phyloP scores from a whole-genome alignment of 2,797 vertebrate species.

The Lacerta bilineata region DNA sequence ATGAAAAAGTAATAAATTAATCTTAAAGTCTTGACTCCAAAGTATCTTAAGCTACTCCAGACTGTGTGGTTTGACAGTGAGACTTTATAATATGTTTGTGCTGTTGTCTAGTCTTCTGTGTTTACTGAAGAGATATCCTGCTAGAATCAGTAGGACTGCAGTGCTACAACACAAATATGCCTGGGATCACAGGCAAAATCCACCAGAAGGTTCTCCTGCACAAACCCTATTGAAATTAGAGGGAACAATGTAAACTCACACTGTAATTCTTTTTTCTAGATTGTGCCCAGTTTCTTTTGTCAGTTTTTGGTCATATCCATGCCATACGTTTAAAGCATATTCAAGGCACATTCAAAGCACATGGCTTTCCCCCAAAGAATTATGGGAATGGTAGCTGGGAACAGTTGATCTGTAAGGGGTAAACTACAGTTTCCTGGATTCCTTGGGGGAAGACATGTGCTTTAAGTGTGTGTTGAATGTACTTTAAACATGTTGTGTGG shows the following conservation, averaged over 20 bases:
- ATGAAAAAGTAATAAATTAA: background rate
- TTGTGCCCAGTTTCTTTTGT: background rate
- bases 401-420: too few species aligned
- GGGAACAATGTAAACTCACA: background rate
- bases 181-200: constrained; percentile 7
- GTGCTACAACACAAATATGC: background rate
- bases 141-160: background rate
- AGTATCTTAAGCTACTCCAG: background rate
- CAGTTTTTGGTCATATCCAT: constrained; percentile 1
- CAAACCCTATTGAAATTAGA: background rate
- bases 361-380: too few species aligned
- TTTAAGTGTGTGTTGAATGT: too few species aligned
- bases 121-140: constrained; percentile 4
- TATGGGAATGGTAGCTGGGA: too few species aligned
- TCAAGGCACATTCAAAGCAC: too few species aligned
- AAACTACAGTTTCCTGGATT: too few species aligned
- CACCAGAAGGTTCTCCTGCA: background rate
- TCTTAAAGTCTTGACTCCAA: background rate
- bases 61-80: background rate
- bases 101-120: background rate
- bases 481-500: too few species aligned
- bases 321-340: too few species aligned
- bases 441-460: too few species aligned
- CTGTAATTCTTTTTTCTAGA: background rate
- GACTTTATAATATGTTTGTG: background rate